Evolutionary conservation across 2,113 vertebrate genomes (phyloP), one percentile per base, ranked within the genome.

Genomic region (Anseranas semipalmata): DNA sequence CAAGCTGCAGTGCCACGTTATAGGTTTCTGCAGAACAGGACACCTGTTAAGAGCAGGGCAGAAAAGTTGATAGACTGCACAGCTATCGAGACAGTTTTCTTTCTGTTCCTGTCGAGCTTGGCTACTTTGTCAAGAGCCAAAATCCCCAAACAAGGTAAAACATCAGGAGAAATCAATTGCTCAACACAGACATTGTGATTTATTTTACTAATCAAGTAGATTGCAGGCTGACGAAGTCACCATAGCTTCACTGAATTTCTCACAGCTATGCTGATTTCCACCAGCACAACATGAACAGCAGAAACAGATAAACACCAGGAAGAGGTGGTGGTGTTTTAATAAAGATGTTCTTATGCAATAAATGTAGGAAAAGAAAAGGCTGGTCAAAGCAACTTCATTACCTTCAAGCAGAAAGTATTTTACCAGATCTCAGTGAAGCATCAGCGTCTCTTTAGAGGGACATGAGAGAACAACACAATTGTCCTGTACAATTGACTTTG

Each of bases 61-160:
- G 18, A 67, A 50, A 50, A n/a, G 9, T 0, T 43, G 52, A 46
- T 17, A 16, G 12, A 58, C 0, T 39, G 8, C 20, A 62, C 21
- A 87, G 45, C 43, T 77, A 70, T 0, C 15, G 14, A 73, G 35
- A 60, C 19, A 32, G 25, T 52, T 62, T 59, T 63, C 27, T 41
- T 84, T 2, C 4, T 77, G 59, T 56, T 81, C 48, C 39, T 53
- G 4, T 28, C 80, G 32, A 46, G 32, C 22, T 22, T 33, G 17
- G 33, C 32, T 24, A 58, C 13, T 50, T 85, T 27, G 13, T 45
- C 53, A 62, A 7, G 33, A 85, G 16, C 27, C 56, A 85, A 70
- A 75, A 50, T 3, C 5, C 55, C 68, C 8, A 46, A 79, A 56
- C 6, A 37, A 48, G 22, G 39, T 18, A 83, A 72, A 77, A 53